phyloP scores from a whole-genome alignment of 2,888 invertebrate species.

The Campaea margaritaria region DNA sequence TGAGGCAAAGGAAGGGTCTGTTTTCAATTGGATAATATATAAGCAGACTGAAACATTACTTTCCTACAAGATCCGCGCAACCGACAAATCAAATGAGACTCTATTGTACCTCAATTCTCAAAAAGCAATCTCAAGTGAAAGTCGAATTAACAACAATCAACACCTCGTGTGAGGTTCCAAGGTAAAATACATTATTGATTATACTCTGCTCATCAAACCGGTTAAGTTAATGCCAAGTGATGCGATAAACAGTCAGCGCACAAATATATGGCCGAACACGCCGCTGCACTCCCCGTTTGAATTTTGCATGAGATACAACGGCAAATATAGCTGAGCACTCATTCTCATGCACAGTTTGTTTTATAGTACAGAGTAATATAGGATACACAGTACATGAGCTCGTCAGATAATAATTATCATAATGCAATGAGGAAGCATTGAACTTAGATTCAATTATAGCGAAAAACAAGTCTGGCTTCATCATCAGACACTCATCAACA shows the following conservation, averaged over 20 bases:
- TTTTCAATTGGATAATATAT: too few species aligned
- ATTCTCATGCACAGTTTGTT: slow-evolving; percentile 28
- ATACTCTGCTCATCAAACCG: slow-evolving; percentile 17
- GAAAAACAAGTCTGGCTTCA: too few species aligned
- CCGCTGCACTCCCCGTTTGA: slow-evolving; percentile 24
- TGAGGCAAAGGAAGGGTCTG: too few species aligned
- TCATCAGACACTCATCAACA: too few species aligned
- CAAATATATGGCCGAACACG: slow-evolving; percentile 13
- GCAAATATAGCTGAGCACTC: slow-evolving; percentile 23
- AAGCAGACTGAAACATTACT: too few species aligned
- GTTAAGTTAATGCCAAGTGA: slow-evolving; percentile 27
- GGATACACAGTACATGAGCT: slow-evolving; percentile 13
- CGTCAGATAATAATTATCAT: not conserved
- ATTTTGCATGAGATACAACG: slow-evolving; percentile 34
- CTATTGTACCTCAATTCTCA: too few species aligned
- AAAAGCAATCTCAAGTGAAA: too few species aligned
- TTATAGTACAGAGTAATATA: slow-evolving; percentile 2
- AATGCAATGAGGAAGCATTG: not conserved
- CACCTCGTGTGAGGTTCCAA: slow-evolving; percentile 5
- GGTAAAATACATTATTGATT: slow-evolving; percentile 17
- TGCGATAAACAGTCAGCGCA: slow-evolving; percentile 5
- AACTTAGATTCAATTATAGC: too few species aligned
- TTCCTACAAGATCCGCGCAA: too few species aligned
- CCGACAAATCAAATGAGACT: too few species aligned
- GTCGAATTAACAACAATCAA: not conserved